Percentiles rank a stretch among this genome's conserved stretches.
Conservation (phyloP, 2,888 invertebrate genomes). For the Cataglyphis cursor region DNA sequence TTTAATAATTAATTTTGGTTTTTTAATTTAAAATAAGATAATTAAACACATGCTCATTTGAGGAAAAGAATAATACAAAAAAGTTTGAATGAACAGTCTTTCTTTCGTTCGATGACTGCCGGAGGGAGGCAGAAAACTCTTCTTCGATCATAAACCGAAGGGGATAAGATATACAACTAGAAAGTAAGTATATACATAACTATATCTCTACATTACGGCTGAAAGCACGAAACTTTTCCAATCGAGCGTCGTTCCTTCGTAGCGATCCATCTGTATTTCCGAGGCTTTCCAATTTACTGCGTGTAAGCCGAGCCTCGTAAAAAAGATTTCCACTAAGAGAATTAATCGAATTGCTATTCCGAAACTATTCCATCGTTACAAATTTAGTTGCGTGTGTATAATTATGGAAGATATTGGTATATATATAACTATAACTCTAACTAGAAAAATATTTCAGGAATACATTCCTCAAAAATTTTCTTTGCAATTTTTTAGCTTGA, state of each 20-base stretch:
- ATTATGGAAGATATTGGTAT: background rate
- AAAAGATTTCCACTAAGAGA: slow-evolving; percentile 4
- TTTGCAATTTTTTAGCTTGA: background rate
- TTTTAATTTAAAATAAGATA: background rate
- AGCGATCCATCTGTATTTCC: slow-evolving; percentile 6
- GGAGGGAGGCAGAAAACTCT: background rate
- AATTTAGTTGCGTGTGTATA: background rate
- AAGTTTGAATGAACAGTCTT: background rate
- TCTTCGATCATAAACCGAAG: slow-evolving; percentile 20
- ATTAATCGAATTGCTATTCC: slow-evolving; percentile 26
- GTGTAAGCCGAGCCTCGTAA: slow-evolving; percentile 12
- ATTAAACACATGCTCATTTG: background rate
- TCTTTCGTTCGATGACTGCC: background rate
- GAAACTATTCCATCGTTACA: background rate
- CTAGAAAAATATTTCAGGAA: background rate
- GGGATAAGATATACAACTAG: slow-evolving; percentile 27
- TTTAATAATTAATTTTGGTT: background rate
- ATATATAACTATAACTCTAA: background rate
- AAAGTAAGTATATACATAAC: slow-evolving; percentile 42
- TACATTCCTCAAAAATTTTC: background rate
- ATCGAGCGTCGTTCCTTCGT: slow-evolving; percentile 23
- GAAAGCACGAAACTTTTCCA: slow-evolving; percentile 35
- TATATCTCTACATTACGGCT: slow-evolving; percentile 38
- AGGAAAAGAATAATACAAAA: background rate
- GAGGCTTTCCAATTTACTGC: slow-evolving; percentile 6